Percentiles rank a stretch among this genome's conserved stretches.
phyloP scores from a whole-genome alignment of 1,140 invertebrate species.

The Bombus breviceps region DNA sequence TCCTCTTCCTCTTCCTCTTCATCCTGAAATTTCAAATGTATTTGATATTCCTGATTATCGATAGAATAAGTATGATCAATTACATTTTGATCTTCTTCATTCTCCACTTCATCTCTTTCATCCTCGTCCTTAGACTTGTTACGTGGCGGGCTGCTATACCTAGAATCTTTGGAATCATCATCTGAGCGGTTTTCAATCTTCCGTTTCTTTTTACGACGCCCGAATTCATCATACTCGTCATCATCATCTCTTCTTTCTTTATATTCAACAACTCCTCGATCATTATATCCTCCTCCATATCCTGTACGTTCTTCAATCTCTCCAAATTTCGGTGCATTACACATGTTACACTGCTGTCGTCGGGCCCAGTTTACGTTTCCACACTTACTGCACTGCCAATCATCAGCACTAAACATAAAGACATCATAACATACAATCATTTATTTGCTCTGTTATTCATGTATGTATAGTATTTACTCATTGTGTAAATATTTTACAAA shows the following conservation, averaged over 20 bases:
- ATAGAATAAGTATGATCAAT: not conserved
- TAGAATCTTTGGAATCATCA: slow-evolving; percentile 79
- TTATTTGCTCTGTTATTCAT: slow-evolving; percentile 11
- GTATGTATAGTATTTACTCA: slow-evolving; percentile 26
- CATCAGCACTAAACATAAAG: slow-evolving; percentile 92
- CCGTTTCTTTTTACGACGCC: slow-evolving; percentile 91
- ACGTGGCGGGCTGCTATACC: slow-evolving; percentile 75
- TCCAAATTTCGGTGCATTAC: slow-evolving; percentile 98
- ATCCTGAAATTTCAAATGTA: slow-evolving; percentile 42
- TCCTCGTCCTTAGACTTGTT: slow-evolving; percentile 79
- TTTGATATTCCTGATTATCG: not conserved
- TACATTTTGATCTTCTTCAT: slow-evolving; percentile 45
- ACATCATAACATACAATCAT: not conserved
- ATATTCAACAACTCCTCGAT: slow-evolving; percentile 96
- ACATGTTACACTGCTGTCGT: slow-evolving; percentile 98
- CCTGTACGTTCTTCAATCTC: slow-evolving; percentile 93
- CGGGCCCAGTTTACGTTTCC: slow-evolving; percentile 99
- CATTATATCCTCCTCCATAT: slow-evolving; percentile 96
- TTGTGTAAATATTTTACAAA: slow-evolving; percentile 39
- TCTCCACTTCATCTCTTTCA: slow-evolving; percentile 59
- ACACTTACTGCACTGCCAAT: slow-evolving; percentile 99
- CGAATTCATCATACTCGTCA: slow-evolving; percentile 98
- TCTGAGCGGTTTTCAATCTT: slow-evolving; percentile 81
- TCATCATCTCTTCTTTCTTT: slow-evolving; percentile 93
- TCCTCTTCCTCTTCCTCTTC: slow-evolving; percentile 83